Percentiles rank a stretch among this genome's conserved stretches.
These are phyloP conservation scores for Danio kyathit DNA, from an alignment of 2,797 vertebrate species.

Conservation along the genomic window DNA sequence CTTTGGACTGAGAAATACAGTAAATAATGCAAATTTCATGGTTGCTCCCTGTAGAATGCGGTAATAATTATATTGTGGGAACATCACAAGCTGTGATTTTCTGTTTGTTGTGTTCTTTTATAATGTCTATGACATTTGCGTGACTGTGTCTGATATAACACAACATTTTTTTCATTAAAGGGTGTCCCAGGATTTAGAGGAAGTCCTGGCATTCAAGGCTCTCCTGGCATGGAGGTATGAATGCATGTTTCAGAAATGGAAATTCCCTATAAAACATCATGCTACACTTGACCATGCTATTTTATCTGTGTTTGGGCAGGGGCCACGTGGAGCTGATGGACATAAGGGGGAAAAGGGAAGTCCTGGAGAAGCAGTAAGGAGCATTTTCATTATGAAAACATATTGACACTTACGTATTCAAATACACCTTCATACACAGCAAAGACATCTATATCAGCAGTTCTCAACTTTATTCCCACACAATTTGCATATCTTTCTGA, in stretches of 20 bases:
- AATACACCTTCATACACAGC: too few relatives aligned
- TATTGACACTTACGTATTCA: background rate
- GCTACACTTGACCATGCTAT: background rate
- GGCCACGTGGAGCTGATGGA: constrained; percentile 85
- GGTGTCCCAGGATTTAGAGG: constrained; percentile 87
- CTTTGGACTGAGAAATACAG: too few relatives aligned
- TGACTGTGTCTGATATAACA: constrained; percentile 22
- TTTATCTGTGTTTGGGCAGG: constrained; percentile 76
- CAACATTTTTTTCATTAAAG: constrained; percentile 73
- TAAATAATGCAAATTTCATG: background rate
- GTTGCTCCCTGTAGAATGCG: background rate
- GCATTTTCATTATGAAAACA: background rate
- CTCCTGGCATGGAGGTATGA: constrained; percentile 86
- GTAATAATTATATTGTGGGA: too few relatives aligned
- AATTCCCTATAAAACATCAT: background rate
- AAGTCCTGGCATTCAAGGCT: constrained; percentile 84
- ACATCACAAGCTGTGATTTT: background rate
- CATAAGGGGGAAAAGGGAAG: constrained; percentile 90
- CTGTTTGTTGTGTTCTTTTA: constrained; percentile 38
- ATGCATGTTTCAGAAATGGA: background rate
- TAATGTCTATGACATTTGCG: constrained; percentile 4
- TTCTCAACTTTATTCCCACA: too few relatives aligned
- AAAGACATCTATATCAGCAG: too few relatives aligned
- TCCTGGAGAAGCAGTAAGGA: constrained; percentile 85
- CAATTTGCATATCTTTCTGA: too few relatives aligned